Evolutionary conservation across 30 jellyfish, hydroid and myxozoan genomes (phyloP), one percentile per base, ranked within the genome.

Genomic region (Pseudorhiza aurosa): DNA sequence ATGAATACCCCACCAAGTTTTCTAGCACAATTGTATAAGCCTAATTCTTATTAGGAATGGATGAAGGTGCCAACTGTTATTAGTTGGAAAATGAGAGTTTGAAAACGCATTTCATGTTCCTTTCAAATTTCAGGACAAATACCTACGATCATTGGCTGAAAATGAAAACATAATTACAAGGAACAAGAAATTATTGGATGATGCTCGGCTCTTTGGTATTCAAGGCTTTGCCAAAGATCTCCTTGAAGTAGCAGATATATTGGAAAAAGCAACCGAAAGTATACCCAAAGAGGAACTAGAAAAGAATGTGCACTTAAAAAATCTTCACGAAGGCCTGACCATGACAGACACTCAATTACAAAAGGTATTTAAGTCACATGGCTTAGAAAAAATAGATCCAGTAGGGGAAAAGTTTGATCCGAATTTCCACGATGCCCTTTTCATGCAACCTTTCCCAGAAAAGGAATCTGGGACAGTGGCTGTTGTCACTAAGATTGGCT

Each of bases 381-480:
- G 97, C 15, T 37, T 93, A 25, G 94, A 73, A 76, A 93, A 93
- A 44, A 68, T 73, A 14, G 59, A 93, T 43, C 99, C 99, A 53
- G 50, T 82, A 25, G 94, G 83, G 17, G 96, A 87, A 18, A 87
- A 93, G 50, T 93, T 93, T 70, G 99, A 93, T 50, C 99, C 99
- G n/a, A 93, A 93, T 77, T 93, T 93, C 56, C 99, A 93, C 74
- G 97, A 83, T 40, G 99, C 99, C 5, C 4, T 87, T 75, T 93
- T 87, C 65, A 93, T 87, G 95, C 90, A 73, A 63, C 91, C 97
- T 0, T 64, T 82, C 65, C 96, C 95, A 58, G 96, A 83, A 19
- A 87, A 87, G 49, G 95, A 81, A 40, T 42, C 97, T 50, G 99
- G 99, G n/a, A 87, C 96, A 22, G 99, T 93, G 25, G 96, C 95